Percentiles rank a stretch among this genome's conserved stretches.
These are phyloP conservation scores for Drosophila repleta DNA, from an alignment of 1,140 invertebrate genomes.

Conservation along the genomic window DNA sequence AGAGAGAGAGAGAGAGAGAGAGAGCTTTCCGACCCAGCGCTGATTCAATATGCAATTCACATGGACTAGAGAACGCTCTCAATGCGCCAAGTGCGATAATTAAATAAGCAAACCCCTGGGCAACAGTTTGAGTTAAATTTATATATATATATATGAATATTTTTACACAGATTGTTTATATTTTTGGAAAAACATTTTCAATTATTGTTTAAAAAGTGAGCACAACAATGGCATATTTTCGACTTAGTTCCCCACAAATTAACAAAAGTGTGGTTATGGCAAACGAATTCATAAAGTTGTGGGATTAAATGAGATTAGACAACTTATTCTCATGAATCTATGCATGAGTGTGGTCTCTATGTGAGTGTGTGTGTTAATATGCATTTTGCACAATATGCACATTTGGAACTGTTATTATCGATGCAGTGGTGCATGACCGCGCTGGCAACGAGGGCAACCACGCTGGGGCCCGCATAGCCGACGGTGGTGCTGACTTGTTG, in stretches of 20 bases:
- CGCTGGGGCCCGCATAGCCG: constrained; percentile 26
- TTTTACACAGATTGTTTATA: not conserved
- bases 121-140: not conserved
- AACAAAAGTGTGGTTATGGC: constrained; percentile 3
- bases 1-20: too few relatives aligned
- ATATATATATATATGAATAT: not conserved
- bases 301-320: constrained; percentile 9
- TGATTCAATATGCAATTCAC: constrained; percentile 7
- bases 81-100: constrained; percentile 26
- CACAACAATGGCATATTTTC: not conserved
- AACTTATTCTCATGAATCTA: constrained; percentile 4
- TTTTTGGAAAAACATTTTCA: not conserved
- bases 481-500: constrained; percentile 46
- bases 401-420: constrained; percentile 52
- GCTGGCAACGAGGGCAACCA: constrained; percentile 24
- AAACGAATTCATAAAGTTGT: constrained; percentile 19
- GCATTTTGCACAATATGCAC: constrained; percentile 36
- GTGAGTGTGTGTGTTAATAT: constrained; percentile 4
- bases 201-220: not conserved
- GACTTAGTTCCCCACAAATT: constrained; percentile 3
- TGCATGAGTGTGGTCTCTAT: constrained; percentile 1
- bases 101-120: constrained; percentile 29
- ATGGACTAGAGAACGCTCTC: constrained; percentile 17
- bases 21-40: constrained; percentile 1
- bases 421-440: constrained; percentile 37